Percentiles rank a stretch among this genome's conserved stretches.
Conservation (phyloP, 2,888 invertebrate species). For the Spisula solida region DNA sequence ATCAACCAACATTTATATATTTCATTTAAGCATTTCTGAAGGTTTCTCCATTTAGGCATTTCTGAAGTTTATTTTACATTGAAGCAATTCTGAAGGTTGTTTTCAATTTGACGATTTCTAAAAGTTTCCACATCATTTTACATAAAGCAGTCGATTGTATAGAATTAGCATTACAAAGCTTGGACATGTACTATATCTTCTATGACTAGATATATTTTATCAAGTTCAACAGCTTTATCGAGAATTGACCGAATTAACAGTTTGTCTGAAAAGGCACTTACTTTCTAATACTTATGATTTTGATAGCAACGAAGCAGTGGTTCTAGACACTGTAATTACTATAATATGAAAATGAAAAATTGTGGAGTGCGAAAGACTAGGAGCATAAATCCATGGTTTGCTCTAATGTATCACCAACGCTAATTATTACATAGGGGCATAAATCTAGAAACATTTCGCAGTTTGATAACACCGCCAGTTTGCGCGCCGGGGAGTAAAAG, state of each 20-base stretch:
- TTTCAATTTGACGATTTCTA: too few relatives aligned
- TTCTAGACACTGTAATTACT: not conserved
- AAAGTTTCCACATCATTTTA: too few relatives aligned
- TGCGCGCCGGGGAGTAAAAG: not conserved
- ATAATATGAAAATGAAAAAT: conserved; percentile 8
- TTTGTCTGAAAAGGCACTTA: not conserved
- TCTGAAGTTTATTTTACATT: too few relatives aligned
- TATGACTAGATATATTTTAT: too few relatives aligned
- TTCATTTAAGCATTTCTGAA: too few relatives aligned
- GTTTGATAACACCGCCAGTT: not conserved
- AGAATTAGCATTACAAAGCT: too few relatives aligned
- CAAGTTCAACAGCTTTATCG: too few relatives aligned
- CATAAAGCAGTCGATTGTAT: too few relatives aligned
- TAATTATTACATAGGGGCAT: not conserved
- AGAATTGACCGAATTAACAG: not conserved
- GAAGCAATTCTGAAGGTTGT: too few relatives aligned
- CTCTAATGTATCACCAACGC: not conserved
- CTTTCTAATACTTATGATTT: not conserved
- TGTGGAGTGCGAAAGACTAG: not conserved
- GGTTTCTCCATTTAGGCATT: too few relatives aligned
- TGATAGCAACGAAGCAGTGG: not conserved
- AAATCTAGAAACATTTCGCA: not conserved
- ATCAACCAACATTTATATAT: too few relatives aligned
- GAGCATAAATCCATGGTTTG: not conserved
- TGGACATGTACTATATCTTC: too few relatives aligned